Evolutionary conservation across 2,797 vertebrate species (phyloP).

Genomic region (Sebastes ruberrimus): DNA sequence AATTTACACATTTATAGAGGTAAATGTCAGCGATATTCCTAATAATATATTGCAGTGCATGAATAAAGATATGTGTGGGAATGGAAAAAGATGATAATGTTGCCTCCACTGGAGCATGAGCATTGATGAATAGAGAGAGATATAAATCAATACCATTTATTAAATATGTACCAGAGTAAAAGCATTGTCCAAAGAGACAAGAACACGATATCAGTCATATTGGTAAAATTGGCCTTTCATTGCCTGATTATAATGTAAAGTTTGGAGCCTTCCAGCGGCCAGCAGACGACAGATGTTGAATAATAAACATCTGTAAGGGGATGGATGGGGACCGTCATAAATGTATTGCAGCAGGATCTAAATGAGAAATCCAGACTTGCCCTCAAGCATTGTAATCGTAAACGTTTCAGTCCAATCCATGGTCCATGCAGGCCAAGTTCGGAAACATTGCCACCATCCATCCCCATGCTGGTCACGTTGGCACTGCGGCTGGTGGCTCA

Average conservation of each 20-base stretch:
- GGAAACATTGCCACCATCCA: background rate
- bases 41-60: background rate
- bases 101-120: background rate
- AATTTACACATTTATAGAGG: background rate
- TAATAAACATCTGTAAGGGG: conserved; percentile 15
- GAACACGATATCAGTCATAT: background rate
- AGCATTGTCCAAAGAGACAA: background rate
- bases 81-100: background rate
- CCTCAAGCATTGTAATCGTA: background rate
- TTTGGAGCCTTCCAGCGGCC: background rate
- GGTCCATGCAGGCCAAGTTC: background rate
- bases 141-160: background rate
- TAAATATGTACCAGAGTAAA: background rate
- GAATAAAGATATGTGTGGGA: conserved; percentile 2
- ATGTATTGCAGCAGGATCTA: background rate
- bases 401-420: background rate
- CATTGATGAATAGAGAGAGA: background rate
- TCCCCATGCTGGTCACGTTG: background rate
- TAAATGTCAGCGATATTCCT: conserved; percentile 11
- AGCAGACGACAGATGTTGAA: conserved; percentile 20
- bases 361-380: conserved; percentile 2
- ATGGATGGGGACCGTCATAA: conserved; percentile 11
- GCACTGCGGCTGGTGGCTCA: conserved; percentile 1
- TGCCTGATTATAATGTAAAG: background rate
- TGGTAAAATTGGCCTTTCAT: background rate